Evolutionary conservation across 2,888 invertebrate species (phyloP), one percentile per base, ranked within the genome.

Genomic region (Pollenia amentaria): DNA sequence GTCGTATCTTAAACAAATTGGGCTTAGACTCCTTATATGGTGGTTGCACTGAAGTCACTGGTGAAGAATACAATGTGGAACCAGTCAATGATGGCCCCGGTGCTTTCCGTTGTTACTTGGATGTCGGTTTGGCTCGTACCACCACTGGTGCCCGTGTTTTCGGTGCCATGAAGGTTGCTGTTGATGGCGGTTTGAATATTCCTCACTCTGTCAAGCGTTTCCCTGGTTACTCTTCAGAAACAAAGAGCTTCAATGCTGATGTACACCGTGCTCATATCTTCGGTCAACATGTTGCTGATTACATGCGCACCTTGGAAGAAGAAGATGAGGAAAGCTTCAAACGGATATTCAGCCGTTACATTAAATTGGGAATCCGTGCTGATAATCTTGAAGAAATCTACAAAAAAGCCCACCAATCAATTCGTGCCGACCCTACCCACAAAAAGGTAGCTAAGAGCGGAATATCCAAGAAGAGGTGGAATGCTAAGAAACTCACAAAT

Each of bases 161-260:
- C 93, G 99, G 99, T 89, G 99, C 98, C 85, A 97, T 99, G 97
- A 99, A 99, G 94, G 99, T 99, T 89, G 99, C 99, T 85, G 99
- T 98, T 87, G 99, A 99, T 94, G 99, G 99, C 91, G 99, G 99
- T 88, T 95, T 99, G 60, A 98, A 99, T 94, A 99, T 99, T 92
- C 99, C 99, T 85, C 99, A 99, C 94, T 97, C 99, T 89, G 96
- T 97, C 88, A 99, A 99, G 94, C 96, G 99, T 91, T 99, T 99
- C 96, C 99, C 99, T 87, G 99, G 99, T 69, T 99, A 97, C 86
- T 92, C 92, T 3, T 95, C 96, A 55, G 99, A 99, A 94, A 95
- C 95, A n/a, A 98, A 99, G 93, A 96, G 96, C 91, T 98, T 99
- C 94, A 97, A 98, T 94, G 98, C 99, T 86, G 98, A 99, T 92